Conservation (phyloP, 2,113 vertebrate species). For the Psittacus erithacus region DNA sequence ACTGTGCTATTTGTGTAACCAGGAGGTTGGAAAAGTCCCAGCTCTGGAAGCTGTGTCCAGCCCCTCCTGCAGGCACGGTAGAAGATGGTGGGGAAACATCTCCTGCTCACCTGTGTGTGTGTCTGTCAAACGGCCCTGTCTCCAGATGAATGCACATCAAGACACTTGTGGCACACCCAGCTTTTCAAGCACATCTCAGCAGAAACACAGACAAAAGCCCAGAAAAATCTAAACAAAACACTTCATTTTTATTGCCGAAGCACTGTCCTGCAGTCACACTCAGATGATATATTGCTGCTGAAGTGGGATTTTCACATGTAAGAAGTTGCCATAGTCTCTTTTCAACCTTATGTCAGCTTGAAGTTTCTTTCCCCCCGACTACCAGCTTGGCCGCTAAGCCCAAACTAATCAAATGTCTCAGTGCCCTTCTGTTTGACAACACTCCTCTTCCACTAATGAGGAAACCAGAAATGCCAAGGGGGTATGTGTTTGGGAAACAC, state of each 20-base stretch:
- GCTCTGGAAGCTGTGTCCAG: neutral
- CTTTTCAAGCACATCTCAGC: neutral
- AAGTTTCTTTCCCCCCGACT: neutral
- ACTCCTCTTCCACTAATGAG: neutral
- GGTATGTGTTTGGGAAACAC: neutral
- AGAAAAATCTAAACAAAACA: neutral
- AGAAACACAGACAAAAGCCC: neutral
- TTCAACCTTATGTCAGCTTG: neutral
- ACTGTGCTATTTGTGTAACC: neutral
- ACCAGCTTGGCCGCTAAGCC: neutral
- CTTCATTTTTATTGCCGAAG: neutral
- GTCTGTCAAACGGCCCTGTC: neutral
- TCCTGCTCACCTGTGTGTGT: fast-evolving
- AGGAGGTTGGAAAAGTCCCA: neutral
- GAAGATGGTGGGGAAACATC: neutral
- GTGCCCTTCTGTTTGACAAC: neutral
- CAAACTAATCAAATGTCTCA: neutral
- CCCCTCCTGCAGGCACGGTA: neutral
- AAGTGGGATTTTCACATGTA: neutral
- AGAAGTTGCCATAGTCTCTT: neutral
- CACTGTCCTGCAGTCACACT: neutral
- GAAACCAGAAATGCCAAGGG: neutral
- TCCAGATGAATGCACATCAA: neutral
- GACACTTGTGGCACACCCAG: neutral
- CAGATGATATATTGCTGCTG: neutral